Evolutionary conservation across 2,888 invertebrate species (phyloP), one percentile per base, ranked within the genome.

Genomic region (Bombylius major): DNA sequence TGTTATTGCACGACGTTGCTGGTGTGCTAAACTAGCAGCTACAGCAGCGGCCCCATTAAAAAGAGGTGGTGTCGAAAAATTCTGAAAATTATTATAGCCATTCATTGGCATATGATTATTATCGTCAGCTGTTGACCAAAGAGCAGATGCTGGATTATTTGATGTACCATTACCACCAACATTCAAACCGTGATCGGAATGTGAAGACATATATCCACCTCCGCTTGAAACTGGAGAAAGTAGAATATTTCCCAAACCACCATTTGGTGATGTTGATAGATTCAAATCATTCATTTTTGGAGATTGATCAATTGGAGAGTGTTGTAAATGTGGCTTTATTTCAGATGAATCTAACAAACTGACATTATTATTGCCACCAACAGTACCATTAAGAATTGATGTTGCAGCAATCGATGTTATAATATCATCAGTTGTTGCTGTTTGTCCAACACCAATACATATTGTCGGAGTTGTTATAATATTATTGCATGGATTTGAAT

Each of bases 121-220:
- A 54, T 62, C 63, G 55, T 63, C 62, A 39, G 57, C 58, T 9
- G 59, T 60, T 36, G 61, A 59, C 62, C 62, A 62, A 47, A 61
- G 54, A 36, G 58, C 36, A 34, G 56, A 47, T 45, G 51, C 39
- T 33, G 58, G 23, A 32, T 56, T 53, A 23, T 50, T 53, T 1
- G 54, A 53, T 42, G 57, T 49, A 39, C 48, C 50, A 36, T 56
- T 54, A n/a, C 55, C 47, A 9, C 54, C 52, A 50, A 51, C 47
- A 36, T 36, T 36, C 13, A 5, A 8, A 13, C 51, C 46, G 13
- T 58, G 56, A 50, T 60, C 56, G 12, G 50, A 53, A 50, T 60
- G 58, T 11, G n/a, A 32, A n/a, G 57, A 56, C 14, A 60, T 48
- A 47, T 55, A 59, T 46, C 56, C 57, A 23, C 54, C 58, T 31